A percentile compares a stretch with the other conserved stretches of the same genome.
Evolutionary conservation across 2,888 invertebrate species (phyloP).

Genomic region (Tetropium fuscum): DNA sequence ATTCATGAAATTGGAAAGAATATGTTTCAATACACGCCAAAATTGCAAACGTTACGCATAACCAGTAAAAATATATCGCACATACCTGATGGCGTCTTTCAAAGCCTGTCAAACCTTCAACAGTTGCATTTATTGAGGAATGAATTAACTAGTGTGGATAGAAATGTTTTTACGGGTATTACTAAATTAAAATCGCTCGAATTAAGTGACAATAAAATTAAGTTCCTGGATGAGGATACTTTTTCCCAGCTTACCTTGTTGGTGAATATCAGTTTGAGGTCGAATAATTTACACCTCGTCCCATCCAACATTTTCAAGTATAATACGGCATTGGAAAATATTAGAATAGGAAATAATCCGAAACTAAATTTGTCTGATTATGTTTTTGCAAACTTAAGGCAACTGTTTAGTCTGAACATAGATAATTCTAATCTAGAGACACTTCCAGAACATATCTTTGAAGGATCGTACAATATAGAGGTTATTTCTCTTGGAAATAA

Average conservation of each 20-base stretch:
- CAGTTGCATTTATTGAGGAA: conserved; percentile 77
- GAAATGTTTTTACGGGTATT: conserved; percentile 74
- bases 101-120: conserved; percentile 71
- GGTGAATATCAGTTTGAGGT: conserved; percentile 45
- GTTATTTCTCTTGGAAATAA: conserved; percentile 75
- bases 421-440: conserved; percentile 63
- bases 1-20: conserved; percentile 64
- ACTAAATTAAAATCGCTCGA: conserved; percentile 75
- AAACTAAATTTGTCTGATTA: conserved; percentile 42
- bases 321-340: conserved; percentile 69
- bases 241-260: conserved; percentile 63
- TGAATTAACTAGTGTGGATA: conserved; percentile 57
- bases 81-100: conserved; percentile 73
- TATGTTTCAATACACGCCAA: conserved; percentile 73
- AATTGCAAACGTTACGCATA: conserved; percentile 76
- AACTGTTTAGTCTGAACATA: conserved; percentile 43
- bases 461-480: conserved; percentile 70
- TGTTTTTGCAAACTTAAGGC: conserved; percentile 69
- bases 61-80: conserved; percentile 74
- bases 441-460: conserved; percentile 74
- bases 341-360: conserved; percentile 67
- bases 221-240: conserved; percentile 71
- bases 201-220: conserved; percentile 76
- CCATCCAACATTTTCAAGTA: conserved; percentile 73
- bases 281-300: conserved; percentile 66